Percentiles rank a stretch among this genome's conserved stretches.
phyloP scores from a whole-genome alignment of 2,113 vertebrate genomes.

The Rhea americana region DNA sequence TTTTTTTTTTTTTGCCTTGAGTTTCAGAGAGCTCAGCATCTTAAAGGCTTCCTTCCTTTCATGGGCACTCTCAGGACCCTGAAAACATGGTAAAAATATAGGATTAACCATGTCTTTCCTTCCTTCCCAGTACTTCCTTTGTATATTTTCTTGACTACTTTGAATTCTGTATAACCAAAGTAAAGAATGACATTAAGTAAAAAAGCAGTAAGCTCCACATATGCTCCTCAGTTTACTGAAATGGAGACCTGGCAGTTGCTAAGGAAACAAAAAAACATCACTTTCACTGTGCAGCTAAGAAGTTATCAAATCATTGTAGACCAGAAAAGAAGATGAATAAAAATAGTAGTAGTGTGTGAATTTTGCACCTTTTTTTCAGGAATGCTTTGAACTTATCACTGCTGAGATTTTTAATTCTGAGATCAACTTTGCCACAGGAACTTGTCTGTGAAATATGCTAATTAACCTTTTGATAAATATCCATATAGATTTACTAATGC shows the following conservation, averaged over 20 bases:
- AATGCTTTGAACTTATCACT: not conserved
- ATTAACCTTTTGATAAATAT: not conserved
- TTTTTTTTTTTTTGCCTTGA: not conserved
- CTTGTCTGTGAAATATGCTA: not conserved
- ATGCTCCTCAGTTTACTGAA: slow-evolving; percentile 11
- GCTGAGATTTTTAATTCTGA: not conserved
- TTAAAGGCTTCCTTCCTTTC: not conserved
- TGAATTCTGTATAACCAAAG: not conserved
- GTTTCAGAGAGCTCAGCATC: not conserved
- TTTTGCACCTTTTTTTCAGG: not conserved
- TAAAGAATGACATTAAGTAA: not conserved
- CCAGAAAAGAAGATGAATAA: not conserved
- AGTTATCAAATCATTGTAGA: not conserved
- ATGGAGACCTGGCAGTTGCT: not conserved
- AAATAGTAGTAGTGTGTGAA: not conserved
- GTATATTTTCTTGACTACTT: not conserved
- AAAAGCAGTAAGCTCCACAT: not conserved
- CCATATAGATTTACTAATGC: not conserved
- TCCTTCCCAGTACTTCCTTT: not conserved
- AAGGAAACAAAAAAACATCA: slow-evolving; percentile 24
- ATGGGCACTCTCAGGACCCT: not conserved
- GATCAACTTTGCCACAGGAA: not conserved
- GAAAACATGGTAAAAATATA: not conserved
- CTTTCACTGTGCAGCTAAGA: not conserved
- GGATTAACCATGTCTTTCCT: not conserved